Evolutionary conservation across 2,888 invertebrate species (phyloP).

Genomic region (Trissoscelio sp.): DNA sequence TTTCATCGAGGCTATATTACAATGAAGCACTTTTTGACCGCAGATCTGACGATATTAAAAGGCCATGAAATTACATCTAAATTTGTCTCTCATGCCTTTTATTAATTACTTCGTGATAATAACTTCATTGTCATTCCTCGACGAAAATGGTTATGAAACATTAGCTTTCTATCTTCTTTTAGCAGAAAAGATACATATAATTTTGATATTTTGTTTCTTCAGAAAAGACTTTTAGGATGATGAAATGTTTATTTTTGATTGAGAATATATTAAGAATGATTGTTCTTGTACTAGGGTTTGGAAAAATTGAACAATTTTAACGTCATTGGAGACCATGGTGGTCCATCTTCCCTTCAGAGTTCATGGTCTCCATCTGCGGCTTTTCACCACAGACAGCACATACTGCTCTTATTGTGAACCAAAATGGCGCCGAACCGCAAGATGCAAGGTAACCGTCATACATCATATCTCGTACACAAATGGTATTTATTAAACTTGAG

Average conservation of each 20-base stretch:
- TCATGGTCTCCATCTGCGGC: slow-evolving; percentile 65
- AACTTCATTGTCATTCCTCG: slow-evolving; percentile 23
- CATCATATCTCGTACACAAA: slow-evolving; percentile 51
- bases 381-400: slow-evolving; percentile 63
- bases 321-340: slow-evolving; percentile 43
- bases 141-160: slow-evolving; percentile 8
- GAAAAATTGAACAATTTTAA: slow-evolving; percentile 14
- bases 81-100: not conserved
- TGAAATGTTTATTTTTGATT: not conserved
- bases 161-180: too few relatives aligned
- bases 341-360: slow-evolving; percentile 53
- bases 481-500: slow-evolving; percentile 51
- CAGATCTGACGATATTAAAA: slow-evolving; percentile 19
- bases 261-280: not conserved
- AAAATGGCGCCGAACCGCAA: slow-evolving; percentile 70
- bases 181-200: too few relatives aligned
- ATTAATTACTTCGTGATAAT: slow-evolving; percentile 26
- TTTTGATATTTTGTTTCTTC: slow-evolving; percentile 1
- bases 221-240: not conserved
- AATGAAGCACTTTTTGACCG: slow-evolving; percentile 36
- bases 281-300: not conserved
- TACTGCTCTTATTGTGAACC: slow-evolving; percentile 62
- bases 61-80: slow-evolving; percentile 16
- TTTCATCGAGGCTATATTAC: slow-evolving; percentile 29
- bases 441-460: slow-evolving; percentile 57